Conservation (phyloP, 2,113 vertebrate species). For the Dipodomys spectabilis region DNA sequence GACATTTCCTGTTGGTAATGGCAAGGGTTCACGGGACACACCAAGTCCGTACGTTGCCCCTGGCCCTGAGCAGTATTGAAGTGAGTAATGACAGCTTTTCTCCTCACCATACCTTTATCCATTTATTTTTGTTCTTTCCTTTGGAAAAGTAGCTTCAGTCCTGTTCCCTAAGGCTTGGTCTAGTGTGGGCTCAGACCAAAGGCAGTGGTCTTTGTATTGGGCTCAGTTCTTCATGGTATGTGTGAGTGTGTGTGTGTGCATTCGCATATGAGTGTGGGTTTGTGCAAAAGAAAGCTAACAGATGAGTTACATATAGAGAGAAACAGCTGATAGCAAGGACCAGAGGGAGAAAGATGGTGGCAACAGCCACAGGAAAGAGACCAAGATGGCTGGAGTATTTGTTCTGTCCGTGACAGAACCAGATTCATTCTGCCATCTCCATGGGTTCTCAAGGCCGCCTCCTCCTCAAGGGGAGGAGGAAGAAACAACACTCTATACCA, state of each 20-base stretch:
- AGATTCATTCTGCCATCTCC: neutral
- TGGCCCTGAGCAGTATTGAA: neutral
- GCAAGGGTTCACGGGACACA: neutral
- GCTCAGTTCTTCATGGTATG: neutral
- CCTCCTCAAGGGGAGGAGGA: neutral
- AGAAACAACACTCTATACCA: no score
- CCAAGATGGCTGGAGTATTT: neutral
- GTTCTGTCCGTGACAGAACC: neutral
- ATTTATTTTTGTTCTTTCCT: neutral
- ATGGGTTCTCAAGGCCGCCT: neutral
- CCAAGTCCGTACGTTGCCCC: neutral
- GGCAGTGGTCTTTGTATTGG: conserved; percentile 12
- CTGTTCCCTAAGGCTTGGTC: conserved; percentile 46
- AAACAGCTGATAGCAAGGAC: neutral
- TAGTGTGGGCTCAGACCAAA: neutral
- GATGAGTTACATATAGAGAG: conserved; percentile 15
- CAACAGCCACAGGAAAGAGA: neutral
- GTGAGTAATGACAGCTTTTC: neutral
- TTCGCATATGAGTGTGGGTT: neutral
- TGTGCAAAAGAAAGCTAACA: neutral
- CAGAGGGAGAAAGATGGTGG: neutral
- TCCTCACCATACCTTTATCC: neutral
- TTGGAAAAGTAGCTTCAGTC: neutral
- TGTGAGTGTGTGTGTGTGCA: neutral
- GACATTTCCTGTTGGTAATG: neutral